Conservation (phyloP, 2,888 invertebrate genomes). For the Rotaria macrura region DNA sequence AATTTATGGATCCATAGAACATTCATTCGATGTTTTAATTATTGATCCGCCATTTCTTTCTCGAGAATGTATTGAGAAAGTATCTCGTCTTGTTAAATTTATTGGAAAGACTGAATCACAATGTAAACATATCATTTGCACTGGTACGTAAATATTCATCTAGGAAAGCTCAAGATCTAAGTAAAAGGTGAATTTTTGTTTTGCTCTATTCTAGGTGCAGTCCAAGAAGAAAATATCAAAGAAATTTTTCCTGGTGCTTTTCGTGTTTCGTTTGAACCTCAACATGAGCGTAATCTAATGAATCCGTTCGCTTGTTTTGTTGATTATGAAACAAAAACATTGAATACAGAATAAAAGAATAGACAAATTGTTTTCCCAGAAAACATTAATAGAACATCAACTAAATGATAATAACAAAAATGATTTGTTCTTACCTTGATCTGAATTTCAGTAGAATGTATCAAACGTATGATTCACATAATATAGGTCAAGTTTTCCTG, state of each 20-base stretch:
- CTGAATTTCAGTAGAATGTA: too few species aligned
- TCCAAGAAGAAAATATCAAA: background rate
- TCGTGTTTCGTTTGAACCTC: background rate
- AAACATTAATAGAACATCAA: background rate
- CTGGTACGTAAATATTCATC: constrained; percentile 53
- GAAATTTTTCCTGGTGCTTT: background rate
- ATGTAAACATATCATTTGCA: constrained; percentile 70
- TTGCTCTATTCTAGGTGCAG: background rate
- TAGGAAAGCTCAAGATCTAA: too few species aligned
- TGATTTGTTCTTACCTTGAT: too few species aligned
- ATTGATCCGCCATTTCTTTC: constrained; percentile 90
- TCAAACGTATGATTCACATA: too few species aligned
- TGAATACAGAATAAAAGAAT: background rate
- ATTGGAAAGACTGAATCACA: constrained; percentile 55
- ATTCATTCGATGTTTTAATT: constrained; percentile 68
- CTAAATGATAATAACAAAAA: too few species aligned
- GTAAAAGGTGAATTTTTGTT: too few species aligned
- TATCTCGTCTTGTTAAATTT: constrained; percentile 64
- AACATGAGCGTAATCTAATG: background rate
- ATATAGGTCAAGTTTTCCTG: too few species aligned
- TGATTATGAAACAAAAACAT: constrained; percentile 18
- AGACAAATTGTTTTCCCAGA: background rate
- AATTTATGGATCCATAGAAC: constrained; percentile 41
- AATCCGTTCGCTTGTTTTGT: constrained; percentile 15
- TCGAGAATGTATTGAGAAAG: constrained; percentile 77